Base-by-base conservation (phyloP, 2,797 vertebrate genomes). In the Rhinichthys osculus region DNA sequence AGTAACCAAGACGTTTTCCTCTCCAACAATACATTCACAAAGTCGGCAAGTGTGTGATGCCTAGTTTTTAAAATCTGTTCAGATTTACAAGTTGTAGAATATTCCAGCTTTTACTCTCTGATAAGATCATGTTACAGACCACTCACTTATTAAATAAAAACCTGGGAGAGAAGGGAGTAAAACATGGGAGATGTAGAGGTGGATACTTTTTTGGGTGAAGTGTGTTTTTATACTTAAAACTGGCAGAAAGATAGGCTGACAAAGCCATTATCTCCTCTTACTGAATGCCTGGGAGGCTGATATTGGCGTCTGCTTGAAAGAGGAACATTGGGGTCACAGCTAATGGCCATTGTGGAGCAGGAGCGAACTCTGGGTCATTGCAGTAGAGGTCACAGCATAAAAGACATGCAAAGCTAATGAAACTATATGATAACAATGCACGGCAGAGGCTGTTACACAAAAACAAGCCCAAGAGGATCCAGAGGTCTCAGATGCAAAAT, bases 391-490 rank as follows among this genome's bases (percentile, higher is more conserved):
- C 83, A 72, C 67, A 38, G 67, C 16, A 2, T 69, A 83, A 76
- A 69, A 27, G 33, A 52, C n/a, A 85, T 47, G 85, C 79, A 85
- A 90, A 88, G 40, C 62, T 72, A 67, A 77, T 66, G 40, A 87
- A 67, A 81, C 82, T 40, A 57, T 38, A 73, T 59, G 69, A 52
- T 27, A 27, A 64, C 67, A 86, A 42, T 77, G 30, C 67, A 84
- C 44, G 8, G 27, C 52, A 71, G 66, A 70, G 73, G 52, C 69
- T 67, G 72, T 84, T 74, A 66, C 16, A 84, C 52, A 38, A 70
- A 78, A 78, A 71, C 19, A 57, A 62, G 23, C 73, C 33, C 66
- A 52, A 82, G 82, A 84, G 33, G 19, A 47, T 62, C 59, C 21
- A 9, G 1, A 54, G 50, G 33, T 70, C 80, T 81, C 35, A 14